Percentiles rank a stretch among this genome's conserved stretches.
Evolutionary conservation across 1,140 invertebrate genomes (phyloP).

Genomic region (Hycleus phaleratus): DNA sequence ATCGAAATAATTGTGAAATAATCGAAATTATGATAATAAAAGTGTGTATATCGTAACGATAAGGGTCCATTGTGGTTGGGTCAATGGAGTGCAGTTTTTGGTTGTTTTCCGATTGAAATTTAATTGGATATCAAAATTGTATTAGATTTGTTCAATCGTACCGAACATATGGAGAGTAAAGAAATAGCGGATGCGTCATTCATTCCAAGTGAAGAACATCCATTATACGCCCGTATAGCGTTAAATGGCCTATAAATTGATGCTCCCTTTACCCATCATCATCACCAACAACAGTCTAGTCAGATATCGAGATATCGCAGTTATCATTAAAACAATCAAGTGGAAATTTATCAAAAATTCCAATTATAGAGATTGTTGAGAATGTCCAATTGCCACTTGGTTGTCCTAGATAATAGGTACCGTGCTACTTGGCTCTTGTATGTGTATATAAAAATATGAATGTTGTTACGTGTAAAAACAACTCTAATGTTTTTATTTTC

Average conservation of each 20-base stretch:
- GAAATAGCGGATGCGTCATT: constrained; percentile 13
- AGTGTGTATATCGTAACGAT: background rate
- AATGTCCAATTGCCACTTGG: background rate
- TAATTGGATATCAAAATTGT: constrained; percentile 15
- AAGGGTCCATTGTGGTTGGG: constrained; percentile 2
- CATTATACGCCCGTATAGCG: constrained; percentile 13
- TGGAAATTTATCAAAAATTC: too few species aligned
- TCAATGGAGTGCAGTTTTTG: background rate
- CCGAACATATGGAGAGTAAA: constrained; percentile 8
- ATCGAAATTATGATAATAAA: too few species aligned
- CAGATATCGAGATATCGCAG: too few species aligned
- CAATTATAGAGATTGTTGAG: background rate
- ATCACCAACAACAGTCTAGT: too few species aligned
- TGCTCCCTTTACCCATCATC: background rate
- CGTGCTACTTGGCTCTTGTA: background rate
- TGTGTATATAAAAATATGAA: too few species aligned
- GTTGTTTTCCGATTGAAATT: constrained; percentile 3
- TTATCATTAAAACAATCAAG: too few species aligned
- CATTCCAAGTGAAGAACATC: constrained; percentile 1
- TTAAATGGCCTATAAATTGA: constrained; percentile 13
- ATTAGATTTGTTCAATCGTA: constrained; percentile 15
- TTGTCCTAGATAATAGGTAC: constrained; percentile 8
- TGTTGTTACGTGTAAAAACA: constrained; percentile 8
- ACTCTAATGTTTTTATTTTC: background rate
- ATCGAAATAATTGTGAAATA: too few species aligned